phyloP scores from a whole-genome alignment of 2,888 invertebrate species.

The Megalurothrips usitatus region DNA sequence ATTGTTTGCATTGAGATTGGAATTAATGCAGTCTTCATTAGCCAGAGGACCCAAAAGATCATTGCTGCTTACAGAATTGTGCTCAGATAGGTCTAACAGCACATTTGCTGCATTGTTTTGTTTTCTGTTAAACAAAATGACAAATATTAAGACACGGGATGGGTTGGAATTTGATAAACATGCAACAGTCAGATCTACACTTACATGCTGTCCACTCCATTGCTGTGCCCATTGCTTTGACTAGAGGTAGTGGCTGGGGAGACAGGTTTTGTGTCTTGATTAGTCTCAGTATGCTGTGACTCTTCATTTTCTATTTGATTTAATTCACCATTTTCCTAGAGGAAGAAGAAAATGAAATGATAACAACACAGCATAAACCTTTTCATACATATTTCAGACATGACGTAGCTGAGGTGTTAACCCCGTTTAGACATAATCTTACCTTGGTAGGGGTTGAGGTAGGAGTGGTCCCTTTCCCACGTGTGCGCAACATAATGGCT shows the following conservation, averaged over 20 bases:
- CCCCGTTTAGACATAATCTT: slow-evolving; percentile 28
- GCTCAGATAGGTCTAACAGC: slow-evolving; percentile 48
- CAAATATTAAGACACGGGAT: too few species aligned
- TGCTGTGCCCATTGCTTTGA: slow-evolving; percentile 18
- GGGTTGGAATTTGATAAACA: background rate
- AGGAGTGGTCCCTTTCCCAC: slow-evolving; percentile 52
- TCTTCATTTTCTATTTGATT: slow-evolving; percentile 20
- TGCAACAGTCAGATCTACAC: background rate
- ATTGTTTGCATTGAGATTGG: slow-evolving; percentile 12
- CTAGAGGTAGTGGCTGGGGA: slow-evolving; percentile 14
- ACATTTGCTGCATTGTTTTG: slow-evolving; percentile 53
- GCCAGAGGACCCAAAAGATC: slow-evolving; percentile 6
- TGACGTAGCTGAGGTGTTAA: background rate
- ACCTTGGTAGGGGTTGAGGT: slow-evolving; percentile 50
- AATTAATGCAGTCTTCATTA: slow-evolving; percentile 22
- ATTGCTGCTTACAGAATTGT: background rate
- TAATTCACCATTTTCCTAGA: slow-evolving; percentile 16
- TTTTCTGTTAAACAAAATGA: slow-evolving; percentile 43
- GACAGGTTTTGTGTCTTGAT: slow-evolving; percentile 4
- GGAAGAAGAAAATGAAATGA: background rate
- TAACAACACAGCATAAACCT: background rate
- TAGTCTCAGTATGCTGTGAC: background rate
- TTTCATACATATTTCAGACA: background rate
- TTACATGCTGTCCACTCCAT: slow-evolving; percentile 18
- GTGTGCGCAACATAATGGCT: slow-evolving; percentile 88